phyloP scores from a whole-genome alignment of 64 coral and sea anemone genomes.

The Anthopleura sola region DNA sequence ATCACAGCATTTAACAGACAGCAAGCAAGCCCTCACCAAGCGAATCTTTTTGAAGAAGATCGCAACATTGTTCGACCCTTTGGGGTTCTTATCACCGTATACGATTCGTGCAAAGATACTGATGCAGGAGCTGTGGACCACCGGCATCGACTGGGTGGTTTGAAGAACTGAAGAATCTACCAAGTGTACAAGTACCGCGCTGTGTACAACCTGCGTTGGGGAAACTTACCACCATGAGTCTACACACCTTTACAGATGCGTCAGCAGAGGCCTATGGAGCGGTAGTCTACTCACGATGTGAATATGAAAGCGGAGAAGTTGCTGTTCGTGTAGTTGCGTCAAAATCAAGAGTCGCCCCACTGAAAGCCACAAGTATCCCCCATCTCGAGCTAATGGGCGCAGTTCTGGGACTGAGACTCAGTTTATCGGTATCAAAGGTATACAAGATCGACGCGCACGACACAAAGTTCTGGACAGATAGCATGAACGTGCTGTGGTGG shows the following conservation, averaged over 20 bases:
- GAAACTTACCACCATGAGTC: conserved; percentile 29
- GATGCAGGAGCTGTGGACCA: conserved; percentile 62
- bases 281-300: conserved; percentile 35
- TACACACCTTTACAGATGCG: conserved; percentile 51
- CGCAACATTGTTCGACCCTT: conserved; percentile 44
- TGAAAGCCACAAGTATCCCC: conserved; percentile 48
- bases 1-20: conserved; percentile 15
- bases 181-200: conserved; percentile 47
- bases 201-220: conserved; percentile 38
- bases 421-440: conserved; percentile 23
- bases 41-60: conserved; percentile 27
- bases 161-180: conserved; percentile 42
- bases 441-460: conserved; percentile 4
- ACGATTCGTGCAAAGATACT: conserved; percentile 54
- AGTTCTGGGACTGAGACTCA: conserved; percentile 52
- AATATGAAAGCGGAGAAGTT: conserved; percentile 37
- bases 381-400: conserved; percentile 57
- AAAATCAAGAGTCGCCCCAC: conserved; percentile 44
- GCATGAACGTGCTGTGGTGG: conserved; percentile 70
- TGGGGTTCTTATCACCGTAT: conserved; percentile 46
- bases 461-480: conserved; percentile 34
- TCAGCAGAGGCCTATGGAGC: conserved; percentile 37
- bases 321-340: conserved; percentile 40
- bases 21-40: conserved; percentile 47
- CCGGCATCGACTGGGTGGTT: conserved; percentile 45